Conservation (phyloP, 2,113 vertebrate species). For the Myotis yumanensis region DNA sequence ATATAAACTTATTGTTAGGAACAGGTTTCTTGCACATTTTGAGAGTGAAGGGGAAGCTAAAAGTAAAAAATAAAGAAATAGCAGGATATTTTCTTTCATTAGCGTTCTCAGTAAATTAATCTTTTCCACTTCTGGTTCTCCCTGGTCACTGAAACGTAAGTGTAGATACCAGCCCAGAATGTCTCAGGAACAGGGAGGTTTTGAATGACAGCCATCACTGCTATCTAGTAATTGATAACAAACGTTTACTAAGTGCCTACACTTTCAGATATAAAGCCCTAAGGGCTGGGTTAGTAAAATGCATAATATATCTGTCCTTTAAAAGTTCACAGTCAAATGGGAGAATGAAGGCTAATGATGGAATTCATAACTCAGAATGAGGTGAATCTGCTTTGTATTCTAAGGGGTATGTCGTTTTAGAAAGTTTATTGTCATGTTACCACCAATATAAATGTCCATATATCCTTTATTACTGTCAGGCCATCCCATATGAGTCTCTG, state of each 20-base stretch:
- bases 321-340: neutral
- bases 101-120: slow-evolving; percentile 30
- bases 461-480: neutral
- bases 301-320: slow-evolving; percentile 12
- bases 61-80: slow-evolving; percentile 38
- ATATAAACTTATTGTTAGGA: slow-evolving; percentile 71
- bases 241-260: slow-evolving; percentile 3
- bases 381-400: neutral
- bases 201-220: neutral
- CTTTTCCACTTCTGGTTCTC: slow-evolving; percentile 45
- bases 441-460: neutral
- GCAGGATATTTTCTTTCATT: slow-evolving; percentile 35
- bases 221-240: slow-evolving; percentile 43
- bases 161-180: slow-evolving; percentile 40
- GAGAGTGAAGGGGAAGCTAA: neutral
- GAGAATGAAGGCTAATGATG: slow-evolving; percentile 26
- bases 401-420: neutral
- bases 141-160: neutral
- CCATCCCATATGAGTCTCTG: neutral
- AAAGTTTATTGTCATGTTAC: neutral
- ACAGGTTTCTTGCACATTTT: slow-evolving; percentile 63
- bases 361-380: slow-evolving; percentile 17
- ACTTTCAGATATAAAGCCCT: neutral
- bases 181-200: neutral
- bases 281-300: slow-evolving; percentile 30